phyloP scores from a whole-genome alignment of 2,888 invertebrate species.

The Tolmerus cingulatus region DNA sequence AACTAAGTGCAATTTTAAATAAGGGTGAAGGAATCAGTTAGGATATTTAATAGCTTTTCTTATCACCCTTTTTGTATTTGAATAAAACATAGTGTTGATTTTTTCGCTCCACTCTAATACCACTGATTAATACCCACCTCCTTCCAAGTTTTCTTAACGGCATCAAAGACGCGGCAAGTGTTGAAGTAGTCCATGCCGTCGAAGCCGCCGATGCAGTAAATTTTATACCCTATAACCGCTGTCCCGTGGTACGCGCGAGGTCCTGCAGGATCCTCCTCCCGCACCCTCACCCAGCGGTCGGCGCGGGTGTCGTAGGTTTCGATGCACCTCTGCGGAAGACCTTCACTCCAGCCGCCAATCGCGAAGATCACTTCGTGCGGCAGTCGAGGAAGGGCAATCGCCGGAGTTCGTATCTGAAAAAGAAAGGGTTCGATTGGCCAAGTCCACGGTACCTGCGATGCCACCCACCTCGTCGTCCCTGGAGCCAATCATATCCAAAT shows the following conservation, averaged over 20 bases:
- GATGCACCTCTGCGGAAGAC: constrained; percentile 69
- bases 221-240: constrained; percentile 82
- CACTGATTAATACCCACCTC: constrained; percentile 66
- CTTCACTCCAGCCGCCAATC: constrained; percentile 79
- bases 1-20: no score
- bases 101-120: no score
- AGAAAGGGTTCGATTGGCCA: background rate
- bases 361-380: constrained; percentile 91
- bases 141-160: constrained; percentile 82
- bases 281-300: constrained; percentile 79
- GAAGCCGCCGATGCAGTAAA: constrained; percentile 92
- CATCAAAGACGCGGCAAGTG: constrained; percentile 87
- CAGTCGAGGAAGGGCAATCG: constrained; percentile 81
- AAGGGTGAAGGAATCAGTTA: no score
- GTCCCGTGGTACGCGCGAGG: constrained; percentile 95
- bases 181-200: constrained; percentile 84
- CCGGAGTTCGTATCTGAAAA: constrained; percentile 73
- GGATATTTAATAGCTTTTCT: no score
- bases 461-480: constrained; percentile 75
- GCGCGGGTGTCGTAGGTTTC: constrained; percentile 91
- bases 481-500: constrained; percentile 85
- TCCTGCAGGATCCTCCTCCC: constrained; percentile 80
- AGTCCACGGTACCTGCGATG: background rate
- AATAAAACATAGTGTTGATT: no score
- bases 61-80: no score